phyloP scores from a whole-genome alignment of 2,797 vertebrate species.

The Heteromormyrus szaboi region DNA sequence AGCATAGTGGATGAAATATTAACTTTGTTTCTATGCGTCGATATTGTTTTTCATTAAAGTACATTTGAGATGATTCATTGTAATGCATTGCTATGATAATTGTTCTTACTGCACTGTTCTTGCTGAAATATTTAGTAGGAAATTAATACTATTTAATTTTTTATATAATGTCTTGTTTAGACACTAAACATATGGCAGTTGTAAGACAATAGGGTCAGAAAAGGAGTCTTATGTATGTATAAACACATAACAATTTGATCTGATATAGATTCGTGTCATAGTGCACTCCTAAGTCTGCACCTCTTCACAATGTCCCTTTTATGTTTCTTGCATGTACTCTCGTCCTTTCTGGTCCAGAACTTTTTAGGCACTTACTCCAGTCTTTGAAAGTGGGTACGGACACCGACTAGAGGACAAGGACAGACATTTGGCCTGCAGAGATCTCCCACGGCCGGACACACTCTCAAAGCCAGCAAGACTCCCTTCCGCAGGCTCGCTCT shows the following conservation, averaged over 20 bases:
- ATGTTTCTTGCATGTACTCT: slow-evolving; percentile 64
- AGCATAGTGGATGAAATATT: slow-evolving; percentile 26
- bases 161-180: slow-evolving; percentile 70
- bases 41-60: slow-evolving; percentile 38
- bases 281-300: slow-evolving; percentile 57
- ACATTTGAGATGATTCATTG: slow-evolving; percentile 61
- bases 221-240: slow-evolving; percentile 60
- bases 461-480: not conserved
- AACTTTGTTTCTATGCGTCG: slow-evolving; percentile 25
- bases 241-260: slow-evolving; percentile 31
- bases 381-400: slow-evolving; percentile 31
- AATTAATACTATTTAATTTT: slow-evolving; percentile 84
- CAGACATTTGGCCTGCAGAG: slow-evolving; percentile 37
- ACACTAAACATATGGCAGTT: slow-evolving; percentile 80
- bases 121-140: slow-evolving; percentile 82
- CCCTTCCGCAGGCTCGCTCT: not conserved
- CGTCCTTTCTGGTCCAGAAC: slow-evolving; percentile 49
- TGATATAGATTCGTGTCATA: slow-evolving; percentile 43
- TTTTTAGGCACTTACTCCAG: slow-evolving; percentile 47
- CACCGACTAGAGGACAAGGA: slow-evolving; percentile 42
- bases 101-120: slow-evolving; percentile 87
- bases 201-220: slow-evolving; percentile 57
- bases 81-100: slow-evolving; percentile 72
- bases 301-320: slow-evolving; percentile 61
- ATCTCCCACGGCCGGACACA: not conserved